phyloP scores from a whole-genome alignment of 2,113 vertebrate genomes.

The Pithys albifrons region DNA sequence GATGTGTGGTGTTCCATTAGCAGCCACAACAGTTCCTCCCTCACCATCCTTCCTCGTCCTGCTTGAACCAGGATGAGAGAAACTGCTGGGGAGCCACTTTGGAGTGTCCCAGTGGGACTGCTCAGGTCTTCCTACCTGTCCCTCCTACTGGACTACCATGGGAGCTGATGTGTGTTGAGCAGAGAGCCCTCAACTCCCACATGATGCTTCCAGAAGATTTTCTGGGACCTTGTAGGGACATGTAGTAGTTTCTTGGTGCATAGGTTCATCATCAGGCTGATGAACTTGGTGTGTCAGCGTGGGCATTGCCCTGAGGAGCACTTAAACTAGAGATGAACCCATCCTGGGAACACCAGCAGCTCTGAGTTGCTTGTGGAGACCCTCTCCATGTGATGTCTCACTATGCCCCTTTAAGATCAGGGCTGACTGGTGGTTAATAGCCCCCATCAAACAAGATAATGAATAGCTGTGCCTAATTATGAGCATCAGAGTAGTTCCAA shows the following conservation, averaged over 20 bases:
- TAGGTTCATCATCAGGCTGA: fast-evolving
- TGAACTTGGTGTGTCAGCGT: not conserved
- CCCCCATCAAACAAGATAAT: not conserved
- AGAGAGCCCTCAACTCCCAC: not conserved
- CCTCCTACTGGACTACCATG: not conserved
- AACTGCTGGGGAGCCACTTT: not conserved
- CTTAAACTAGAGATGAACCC: not conserved
- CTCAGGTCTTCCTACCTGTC: not conserved
- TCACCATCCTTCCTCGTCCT: not conserved
- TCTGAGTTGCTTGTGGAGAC: not conserved
- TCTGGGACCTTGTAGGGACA: not conserved
- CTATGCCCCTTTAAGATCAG: not conserved
- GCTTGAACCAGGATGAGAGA: not conserved
- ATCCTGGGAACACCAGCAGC: not conserved
- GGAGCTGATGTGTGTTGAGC: not conserved
- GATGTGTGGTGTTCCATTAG: not conserved
- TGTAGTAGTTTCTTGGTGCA: fast-evolving
- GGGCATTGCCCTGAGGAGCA: not conserved
- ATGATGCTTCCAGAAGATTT: not conserved
- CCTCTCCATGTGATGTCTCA: fast-evolving
- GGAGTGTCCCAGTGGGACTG: fast-evolving
- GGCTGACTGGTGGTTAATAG: not conserved
- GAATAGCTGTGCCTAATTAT: not conserved
- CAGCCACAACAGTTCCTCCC: not conserved
- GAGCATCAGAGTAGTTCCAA: not conserved